phyloP scores from a whole-genome alignment of 2,888 invertebrate genomes.

The Argyresthia goedartella region DNA sequence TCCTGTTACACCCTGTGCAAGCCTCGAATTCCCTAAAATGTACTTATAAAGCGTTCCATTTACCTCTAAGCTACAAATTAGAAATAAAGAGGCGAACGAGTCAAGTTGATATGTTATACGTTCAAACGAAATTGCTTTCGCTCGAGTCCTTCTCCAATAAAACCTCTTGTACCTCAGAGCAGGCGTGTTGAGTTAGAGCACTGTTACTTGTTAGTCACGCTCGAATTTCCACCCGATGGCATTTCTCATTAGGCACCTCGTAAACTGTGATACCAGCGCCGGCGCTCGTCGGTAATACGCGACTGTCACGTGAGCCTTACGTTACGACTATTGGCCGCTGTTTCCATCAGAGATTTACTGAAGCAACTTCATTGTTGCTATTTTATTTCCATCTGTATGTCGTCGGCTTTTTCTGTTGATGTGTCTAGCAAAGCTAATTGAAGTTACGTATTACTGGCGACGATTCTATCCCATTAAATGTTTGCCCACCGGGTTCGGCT shows the following conservation, averaged over 20 bases:
- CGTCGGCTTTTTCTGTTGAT: too few species aligned
- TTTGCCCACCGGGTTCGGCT: slow-evolving; percentile 32
- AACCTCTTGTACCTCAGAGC: slow-evolving; percentile 14
- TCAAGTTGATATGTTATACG: slow-evolving; percentile 8
- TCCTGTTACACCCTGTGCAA: too few species aligned
- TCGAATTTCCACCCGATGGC: slow-evolving; percentile 34
- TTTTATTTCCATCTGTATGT: too few species aligned
- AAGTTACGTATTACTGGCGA: slow-evolving; percentile 10
- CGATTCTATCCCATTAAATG: slow-evolving; percentile 38
- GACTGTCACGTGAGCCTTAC: slow-evolving; percentile 43
- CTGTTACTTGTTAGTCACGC: slow-evolving; percentile 43
- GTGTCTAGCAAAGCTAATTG: background rate
- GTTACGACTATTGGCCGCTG: slow-evolving; percentile 46
- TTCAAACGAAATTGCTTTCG: slow-evolving; percentile 23
- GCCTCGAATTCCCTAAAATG: background rate
- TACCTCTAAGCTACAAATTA: background rate
- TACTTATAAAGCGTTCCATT: background rate
- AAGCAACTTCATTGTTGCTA: background rate
- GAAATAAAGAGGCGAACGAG: slow-evolving; percentile 10
- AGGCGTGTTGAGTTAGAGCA: slow-evolving; percentile 21
- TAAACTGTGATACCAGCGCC: slow-evolving; percentile 56
- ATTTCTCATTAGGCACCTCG: slow-evolving; percentile 55
- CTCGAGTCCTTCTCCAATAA: slow-evolving; percentile 20
- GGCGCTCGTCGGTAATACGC: slow-evolving; percentile 33
- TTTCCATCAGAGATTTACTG: slow-evolving; percentile 16